These are phyloP conservation scores for Platysternon megacephalum DNA, from an alignment of 2,113 vertebrate species.

Conservation along the genomic window DNA sequence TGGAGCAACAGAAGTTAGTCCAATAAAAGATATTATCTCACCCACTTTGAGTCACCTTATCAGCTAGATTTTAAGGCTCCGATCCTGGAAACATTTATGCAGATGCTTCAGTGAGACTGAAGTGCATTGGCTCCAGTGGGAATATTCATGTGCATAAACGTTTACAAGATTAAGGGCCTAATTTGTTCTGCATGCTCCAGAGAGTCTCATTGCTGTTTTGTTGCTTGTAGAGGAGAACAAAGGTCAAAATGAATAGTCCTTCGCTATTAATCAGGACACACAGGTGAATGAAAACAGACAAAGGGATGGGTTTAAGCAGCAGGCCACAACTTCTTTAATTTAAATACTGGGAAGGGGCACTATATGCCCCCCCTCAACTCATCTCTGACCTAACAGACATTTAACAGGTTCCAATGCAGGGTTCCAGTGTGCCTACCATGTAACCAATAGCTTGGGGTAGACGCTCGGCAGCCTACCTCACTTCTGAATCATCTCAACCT, in stretches of 20 bases:
- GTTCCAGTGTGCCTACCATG: too few species aligned
- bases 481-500: not conserved
- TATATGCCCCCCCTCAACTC: too few species aligned
- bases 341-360: too few species aligned
- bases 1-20: not conserved
- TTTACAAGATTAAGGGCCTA: not conserved
- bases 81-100: not conserved
- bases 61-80: not conserved
- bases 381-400: too few species aligned
- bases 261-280: not conserved
- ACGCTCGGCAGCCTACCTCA: not conserved
- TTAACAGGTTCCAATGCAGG: too few species aligned
- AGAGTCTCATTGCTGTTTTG: not conserved
- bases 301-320: not conserved
- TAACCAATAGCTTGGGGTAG: not conserved
- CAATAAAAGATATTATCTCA: not conserved
- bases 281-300: not conserved
- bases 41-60: not conserved
- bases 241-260: not conserved
- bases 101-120: not conserved
- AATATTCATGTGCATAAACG: not conserved
- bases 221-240: not conserved
- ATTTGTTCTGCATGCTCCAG: not conserved
- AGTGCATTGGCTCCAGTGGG: not conserved
- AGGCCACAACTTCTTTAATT: not conserved